Evolutionary conservation across 2,888 invertebrate genomes (phyloP), one percentile per base, ranked within the genome.

Genomic region (Ernsta delagoae): DNA sequence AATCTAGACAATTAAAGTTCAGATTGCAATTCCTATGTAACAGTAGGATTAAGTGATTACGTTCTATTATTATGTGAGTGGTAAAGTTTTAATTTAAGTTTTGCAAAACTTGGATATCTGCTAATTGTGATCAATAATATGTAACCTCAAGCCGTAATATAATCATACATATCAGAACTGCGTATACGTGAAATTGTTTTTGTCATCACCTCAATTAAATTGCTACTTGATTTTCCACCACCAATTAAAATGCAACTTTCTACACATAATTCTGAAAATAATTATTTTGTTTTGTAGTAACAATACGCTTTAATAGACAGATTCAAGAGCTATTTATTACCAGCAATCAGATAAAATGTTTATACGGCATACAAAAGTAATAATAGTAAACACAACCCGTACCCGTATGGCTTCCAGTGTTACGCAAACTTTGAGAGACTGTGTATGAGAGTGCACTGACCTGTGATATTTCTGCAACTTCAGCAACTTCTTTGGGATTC

Each of bases 401-500:
- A 11, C 45, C 56, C 66, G 73, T 79, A 81, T 71, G 75, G 76
- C 79, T 83, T 80, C 77, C 70, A 71, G 74, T 71, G 79, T 86
- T 87, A 83, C 83, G 86, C 84, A 87, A 87, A 85, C 77, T 77
- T 70, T 65, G 70, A 45, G 48, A 60, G 34, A 64, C 41, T 56
- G 54, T 56, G 59, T 57, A 82, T 75, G 64, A n/a, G 76, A 84
- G 92, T 90, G 88, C 88, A 93, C 93, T 92, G 86, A 94, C 94
- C 94, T 94, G 90, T 94, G 94, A 77, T 94, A 94, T 90, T 94
- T 94, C 83, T 93, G 93, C 89, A 94, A 84, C 82, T 89, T 92
- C 79, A 94, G 81, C 74, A 94, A 83, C 79, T 89, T 94, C 84
- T 90, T 93, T 5, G 89, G 88, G n/a, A 82, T 76, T 70, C 84